phyloP scores from a whole-genome alignment of 2,797 vertebrate genomes.

The Lutjanus argentimaculatus region DNA sequence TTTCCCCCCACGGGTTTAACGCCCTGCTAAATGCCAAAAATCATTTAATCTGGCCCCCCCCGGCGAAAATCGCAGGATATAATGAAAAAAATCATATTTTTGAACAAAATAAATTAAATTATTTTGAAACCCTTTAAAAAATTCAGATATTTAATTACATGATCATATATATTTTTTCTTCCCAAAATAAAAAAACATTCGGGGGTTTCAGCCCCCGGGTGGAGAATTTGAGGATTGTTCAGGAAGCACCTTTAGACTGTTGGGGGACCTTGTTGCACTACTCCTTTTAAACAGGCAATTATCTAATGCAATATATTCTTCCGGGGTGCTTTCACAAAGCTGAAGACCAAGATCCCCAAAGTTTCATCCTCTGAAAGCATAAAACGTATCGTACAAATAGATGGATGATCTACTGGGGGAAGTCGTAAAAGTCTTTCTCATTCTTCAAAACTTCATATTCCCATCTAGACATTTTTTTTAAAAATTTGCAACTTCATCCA shows the following conservation, averaged over 20 bases:
- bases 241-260: slow-evolving; percentile 73
- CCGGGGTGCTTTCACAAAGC: slow-evolving; percentile 81
- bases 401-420: slow-evolving; percentile 59
- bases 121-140: no score
- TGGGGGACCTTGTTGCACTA: no score
- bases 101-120: no score
- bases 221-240: slow-evolving; percentile 25
- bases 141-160: no score
- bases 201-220: slow-evolving; percentile 83
- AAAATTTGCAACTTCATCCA: slow-evolving; percentile 80
- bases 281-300: no score
- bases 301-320: no score
- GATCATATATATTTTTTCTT: no score
- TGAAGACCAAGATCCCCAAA: slow-evolving; percentile 83
- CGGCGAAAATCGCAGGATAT: rapidly evolving
- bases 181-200: no score
- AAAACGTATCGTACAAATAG: slow-evolving; percentile 78
- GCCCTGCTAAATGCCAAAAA: slow-evolving; percentile 82
- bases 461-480: slow-evolving; percentile 73
- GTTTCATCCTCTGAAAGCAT: slow-evolving; percentile 72
- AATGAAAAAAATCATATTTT: no score
- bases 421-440: slow-evolving; percentile 69
- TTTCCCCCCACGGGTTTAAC: no score
- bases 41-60: slow-evolving; percentile 72
- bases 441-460: slow-evolving; percentile 74